These are phyloP conservation scores for Oreotrochilus melanogaster DNA, from an alignment of 2,113 vertebrate species.

Conservation along the genomic window DNA sequence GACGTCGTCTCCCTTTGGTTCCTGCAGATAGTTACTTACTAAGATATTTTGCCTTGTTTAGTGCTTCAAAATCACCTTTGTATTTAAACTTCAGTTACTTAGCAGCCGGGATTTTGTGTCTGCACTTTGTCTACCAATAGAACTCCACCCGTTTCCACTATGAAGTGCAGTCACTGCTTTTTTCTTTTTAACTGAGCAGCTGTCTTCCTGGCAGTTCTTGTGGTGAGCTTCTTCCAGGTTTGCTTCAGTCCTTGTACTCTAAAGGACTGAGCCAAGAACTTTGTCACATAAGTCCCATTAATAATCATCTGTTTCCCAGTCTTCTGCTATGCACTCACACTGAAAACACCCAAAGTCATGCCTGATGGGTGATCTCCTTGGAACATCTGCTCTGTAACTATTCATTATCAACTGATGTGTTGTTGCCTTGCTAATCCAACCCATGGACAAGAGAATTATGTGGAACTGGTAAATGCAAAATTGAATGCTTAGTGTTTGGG, in stretches of 20 bases:
- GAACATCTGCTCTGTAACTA: neutral
- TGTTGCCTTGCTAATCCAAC: neutral
- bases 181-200: neutral
- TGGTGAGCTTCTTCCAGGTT: constrained; percentile 7
- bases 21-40: neutral
- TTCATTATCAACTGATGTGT: neutral
- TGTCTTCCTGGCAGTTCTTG: constrained; percentile 35
- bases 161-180: neutral
- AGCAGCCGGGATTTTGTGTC: neutral
- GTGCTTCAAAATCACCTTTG: neutral
- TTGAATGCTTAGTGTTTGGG: neutral
- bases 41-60: neutral
- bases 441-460: neutral
- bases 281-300: neutral
- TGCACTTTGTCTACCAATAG: neutral
- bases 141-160: constrained; percentile 10
- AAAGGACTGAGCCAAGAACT: constrained; percentile 16
- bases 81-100: neutral
- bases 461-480: neutral
- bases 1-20: neutral
- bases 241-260: neutral
- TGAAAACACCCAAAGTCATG: neutral
- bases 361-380: neutral
- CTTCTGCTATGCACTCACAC: neutral
- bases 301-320: constrained; percentile 30